Evolutionary conservation across 2,888 invertebrate species (phyloP).

Genomic region (Orchesellides sinensis): DNA sequence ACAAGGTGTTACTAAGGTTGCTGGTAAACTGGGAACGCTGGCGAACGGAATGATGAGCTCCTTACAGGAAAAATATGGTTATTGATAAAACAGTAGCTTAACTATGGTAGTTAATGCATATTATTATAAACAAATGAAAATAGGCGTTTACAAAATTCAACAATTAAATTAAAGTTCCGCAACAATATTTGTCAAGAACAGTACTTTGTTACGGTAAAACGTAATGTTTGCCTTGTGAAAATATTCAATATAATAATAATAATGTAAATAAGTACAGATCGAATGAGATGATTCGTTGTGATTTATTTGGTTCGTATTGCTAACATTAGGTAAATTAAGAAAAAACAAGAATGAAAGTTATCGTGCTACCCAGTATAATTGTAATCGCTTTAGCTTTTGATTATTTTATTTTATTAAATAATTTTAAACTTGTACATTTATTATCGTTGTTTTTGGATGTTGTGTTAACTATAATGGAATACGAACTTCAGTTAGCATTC

Average conservation of each 20-base stretch:
- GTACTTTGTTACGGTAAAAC: not conserved
- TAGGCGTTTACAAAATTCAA: not conserved
- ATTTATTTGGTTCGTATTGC: no score
- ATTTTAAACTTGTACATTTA: no score
- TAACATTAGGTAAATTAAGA: not conserved
- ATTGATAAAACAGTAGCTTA: conserved; percentile 66
- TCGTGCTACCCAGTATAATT: no score
- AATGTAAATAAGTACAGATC: no score
- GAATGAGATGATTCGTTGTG: no score
- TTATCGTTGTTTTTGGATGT: no score
- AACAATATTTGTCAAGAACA: not conserved
- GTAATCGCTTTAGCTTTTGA: no score
- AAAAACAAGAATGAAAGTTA: no score
- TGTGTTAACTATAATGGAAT: no score
- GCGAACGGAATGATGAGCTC: conserved; percentile 96
- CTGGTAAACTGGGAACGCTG: conserved; percentile 95
- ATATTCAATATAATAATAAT: not conserved
- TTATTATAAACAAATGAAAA: not conserved
- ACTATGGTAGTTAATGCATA: not conserved
- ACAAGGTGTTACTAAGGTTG: conserved; percentile 97
- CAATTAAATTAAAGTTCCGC: not conserved
- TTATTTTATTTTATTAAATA: no score
- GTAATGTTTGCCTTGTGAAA: conserved; percentile 11
- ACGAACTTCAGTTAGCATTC: no score
- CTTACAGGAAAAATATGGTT: conserved; percentile 84